Evolutionary conservation across 2,113 vertebrate species (phyloP).

Genomic region (Lates calcarifer): DNA sequence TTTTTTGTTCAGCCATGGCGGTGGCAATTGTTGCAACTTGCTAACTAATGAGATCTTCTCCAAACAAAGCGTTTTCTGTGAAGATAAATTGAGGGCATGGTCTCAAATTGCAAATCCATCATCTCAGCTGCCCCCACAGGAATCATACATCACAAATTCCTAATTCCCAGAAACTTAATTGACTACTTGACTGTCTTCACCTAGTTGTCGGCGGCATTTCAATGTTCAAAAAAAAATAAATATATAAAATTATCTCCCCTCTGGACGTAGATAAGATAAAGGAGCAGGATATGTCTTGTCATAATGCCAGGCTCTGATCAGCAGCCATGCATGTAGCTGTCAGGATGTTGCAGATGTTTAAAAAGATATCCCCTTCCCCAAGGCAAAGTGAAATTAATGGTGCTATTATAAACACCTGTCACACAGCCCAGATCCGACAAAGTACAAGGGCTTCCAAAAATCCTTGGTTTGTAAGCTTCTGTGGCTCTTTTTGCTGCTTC

Average conservation of each 20-base stretch:
- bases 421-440: slow-evolving; percentile 58
- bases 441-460: slow-evolving; percentile 37
- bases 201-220: slow-evolving; percentile 11
- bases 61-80: neutral
- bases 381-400: slow-evolving; percentile 67
- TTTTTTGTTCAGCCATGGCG: neutral
- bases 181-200: slow-evolving; percentile 17
- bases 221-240: neutral
- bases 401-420: slow-evolving; percentile 76
- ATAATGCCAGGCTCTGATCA: slow-evolving; percentile 35
- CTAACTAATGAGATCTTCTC: neutral
- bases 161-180: slow-evolving; percentile 14
- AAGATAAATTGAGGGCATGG: neutral
- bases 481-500: slow-evolving; percentile 11
- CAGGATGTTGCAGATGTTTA: slow-evolving; percentile 60
- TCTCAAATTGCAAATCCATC: slow-evolving; percentile 12
- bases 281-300: slow-evolving; percentile 15
- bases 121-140: neutral
- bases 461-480: slow-evolving; percentile 3
- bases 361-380: slow-evolving; percentile 43
- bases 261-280: slow-evolving; percentile 29
- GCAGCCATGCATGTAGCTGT: slow-evolving; percentile 63
- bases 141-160: slow-evolving; percentile 10
- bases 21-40: neutral
- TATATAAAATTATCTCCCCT: slow-evolving; percentile 44